Base-by-base conservation (phyloP, 1,140 invertebrate genomes). In the Zaprionus tsacasi region DNA sequence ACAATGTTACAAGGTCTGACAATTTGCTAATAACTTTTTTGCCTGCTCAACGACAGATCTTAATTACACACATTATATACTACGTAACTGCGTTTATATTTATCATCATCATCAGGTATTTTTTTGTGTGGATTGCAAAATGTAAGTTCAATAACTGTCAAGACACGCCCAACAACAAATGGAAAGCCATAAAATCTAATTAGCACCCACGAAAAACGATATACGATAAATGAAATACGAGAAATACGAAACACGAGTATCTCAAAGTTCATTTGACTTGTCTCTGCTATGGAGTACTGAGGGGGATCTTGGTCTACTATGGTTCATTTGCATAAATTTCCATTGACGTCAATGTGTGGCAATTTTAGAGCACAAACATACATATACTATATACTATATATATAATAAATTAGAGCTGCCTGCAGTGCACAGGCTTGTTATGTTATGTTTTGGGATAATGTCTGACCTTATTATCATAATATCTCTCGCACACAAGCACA, bases 161-260 rank as follows among this genome's bases (percentile, higher is more conserved):
- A 38, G 54, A 30, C 54, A 75, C 75, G 64, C 76, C 59, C 71
- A 21, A 57, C n/a, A 30, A 56, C 36, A 69, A 70, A 64, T 64
- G 43, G 12, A 66, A 74, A 69, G 56, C 48, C 82, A 65, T 86
- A 65, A 86, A 86, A 81, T 48, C 48, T 67, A 86, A 81, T 86
- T 81, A 86, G 82, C 82, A 86, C 65, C 30, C 12, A 17, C 38
- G 38, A 15, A 60, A 60, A 35, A 43, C 15, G 15, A 65, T 55
- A 13, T 6, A 40, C 27, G n/a, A 61, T 21, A 50, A 15, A 8
- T n/a, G 40, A 43, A 43, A 43, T 13, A 43, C 40, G n/a, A 61
- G n/a, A 61, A 50, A 50, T 45, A 45, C 40, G 40, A 45, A 45
- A 15, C 40, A 45, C 40, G n/a, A 45, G 60, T 38, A 54, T 55